A percentile compares a stretch with the other conserved stretches of the same genome.
Evolutionary conservation across 2,888 invertebrate genomes (phyloP).

Genomic region (Camponotus fellah): DNA sequence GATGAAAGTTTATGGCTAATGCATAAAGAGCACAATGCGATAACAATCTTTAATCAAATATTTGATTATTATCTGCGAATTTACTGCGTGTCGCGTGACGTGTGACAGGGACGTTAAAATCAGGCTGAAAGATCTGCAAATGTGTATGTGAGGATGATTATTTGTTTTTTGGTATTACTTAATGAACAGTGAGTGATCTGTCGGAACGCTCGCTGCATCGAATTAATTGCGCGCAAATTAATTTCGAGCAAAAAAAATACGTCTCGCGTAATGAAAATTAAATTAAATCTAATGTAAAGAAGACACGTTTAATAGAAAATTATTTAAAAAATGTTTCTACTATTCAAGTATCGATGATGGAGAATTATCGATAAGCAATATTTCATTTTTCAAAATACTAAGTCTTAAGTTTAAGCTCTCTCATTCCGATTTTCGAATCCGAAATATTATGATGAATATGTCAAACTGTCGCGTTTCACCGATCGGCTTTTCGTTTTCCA

Average conservation of each 20-base stretch:
- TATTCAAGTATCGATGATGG: no score
- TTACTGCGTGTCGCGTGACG: not conserved
- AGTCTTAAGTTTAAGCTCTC: constrained; percentile 7
- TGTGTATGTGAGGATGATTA: constrained; percentile 20
- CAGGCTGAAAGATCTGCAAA: constrained; percentile 5
- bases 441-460: constrained; percentile 36
- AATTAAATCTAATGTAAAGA: not conserved
- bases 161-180: constrained; percentile 5
- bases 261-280: constrained; percentile 10
- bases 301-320: not conserved
- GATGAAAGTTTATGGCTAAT: constrained; percentile 26
- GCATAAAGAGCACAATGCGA: constrained; percentile 9
- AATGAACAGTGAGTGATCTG: constrained; percentile 13
- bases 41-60: not conserved
- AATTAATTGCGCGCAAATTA: constrained; percentile 23
- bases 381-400: constrained; percentile 5
- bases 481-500: constrained; percentile 15
- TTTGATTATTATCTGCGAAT: constrained; percentile 34
- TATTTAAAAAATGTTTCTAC: not conserved
- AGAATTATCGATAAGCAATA: constrained; percentile 29
- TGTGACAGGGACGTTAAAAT: constrained; percentile 24
- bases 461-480: constrained; percentile 13
- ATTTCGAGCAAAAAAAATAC: not conserved
- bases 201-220: constrained; percentile 2
- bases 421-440: not conserved